Conservation (phyloP, 2,888 invertebrate species). For the Dicranocentrus wangi region DNA sequence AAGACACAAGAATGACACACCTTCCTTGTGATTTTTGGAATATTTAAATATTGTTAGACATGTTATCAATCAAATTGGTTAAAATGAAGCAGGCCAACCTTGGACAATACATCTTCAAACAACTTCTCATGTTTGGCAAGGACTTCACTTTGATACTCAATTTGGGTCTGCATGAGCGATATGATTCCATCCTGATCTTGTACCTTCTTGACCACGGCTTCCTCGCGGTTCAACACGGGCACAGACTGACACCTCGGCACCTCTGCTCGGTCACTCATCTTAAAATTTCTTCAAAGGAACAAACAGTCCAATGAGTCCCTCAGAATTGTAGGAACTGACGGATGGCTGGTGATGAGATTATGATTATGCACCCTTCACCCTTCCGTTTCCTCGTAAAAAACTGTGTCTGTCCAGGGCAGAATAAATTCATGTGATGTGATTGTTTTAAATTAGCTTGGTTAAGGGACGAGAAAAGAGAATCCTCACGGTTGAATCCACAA, state of each 20-base stretch:
- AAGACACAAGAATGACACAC: conserved; percentile 2
- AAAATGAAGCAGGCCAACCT: too few relatives aligned
- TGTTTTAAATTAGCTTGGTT: too few relatives aligned
- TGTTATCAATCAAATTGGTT: too few relatives aligned
- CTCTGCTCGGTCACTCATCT: conserved; percentile 14
- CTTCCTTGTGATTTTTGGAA: background rate
- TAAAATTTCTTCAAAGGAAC: background rate
- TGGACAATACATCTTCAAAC: conserved; percentile 39
- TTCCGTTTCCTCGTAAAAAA: too few relatives aligned
- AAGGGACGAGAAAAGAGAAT: too few relatives aligned
- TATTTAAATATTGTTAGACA: background rate
- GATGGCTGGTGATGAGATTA: too few relatives aligned
- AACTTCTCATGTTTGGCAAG: conserved; percentile 58
- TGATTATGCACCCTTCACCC: too few relatives aligned
- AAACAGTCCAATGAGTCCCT: background rate
- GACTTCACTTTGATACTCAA: conserved; percentile 68
- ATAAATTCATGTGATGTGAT: too few relatives aligned
- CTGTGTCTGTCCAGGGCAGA: too few relatives aligned
- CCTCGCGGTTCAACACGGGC: conserved; percentile 27
- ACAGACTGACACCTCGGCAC: conserved; percentile 15
- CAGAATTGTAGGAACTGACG: too few relatives aligned
- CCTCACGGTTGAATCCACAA: too few relatives aligned
- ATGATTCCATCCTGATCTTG: conserved; percentile 67
- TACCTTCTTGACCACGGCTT: conserved; percentile 53
- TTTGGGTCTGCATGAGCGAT: conserved; percentile 66